phyloP scores from a whole-genome alignment of 2,888 invertebrate genomes.

The Sphinx pinastri region DNA sequence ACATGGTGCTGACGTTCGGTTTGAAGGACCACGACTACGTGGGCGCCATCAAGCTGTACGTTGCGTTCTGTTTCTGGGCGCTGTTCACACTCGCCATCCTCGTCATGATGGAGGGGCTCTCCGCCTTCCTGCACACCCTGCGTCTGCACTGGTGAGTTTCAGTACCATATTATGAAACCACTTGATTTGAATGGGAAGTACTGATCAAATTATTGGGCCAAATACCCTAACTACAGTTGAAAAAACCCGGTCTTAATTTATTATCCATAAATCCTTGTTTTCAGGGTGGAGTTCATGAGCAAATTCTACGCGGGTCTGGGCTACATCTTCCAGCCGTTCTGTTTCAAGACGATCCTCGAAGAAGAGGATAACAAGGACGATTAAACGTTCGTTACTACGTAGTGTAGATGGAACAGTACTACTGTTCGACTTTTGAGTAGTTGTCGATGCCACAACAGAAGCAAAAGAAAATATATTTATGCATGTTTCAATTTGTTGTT shows the following conservation, averaged over 20 bases:
- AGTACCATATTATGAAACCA: neutral
- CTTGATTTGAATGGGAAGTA: neutral
- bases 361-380: constrained; percentile 78
- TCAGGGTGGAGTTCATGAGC: constrained; percentile 98
- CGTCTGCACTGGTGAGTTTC: constrained; percentile 95
- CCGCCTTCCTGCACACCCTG: constrained; percentile 98
- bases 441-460: constrained; percentile 64
- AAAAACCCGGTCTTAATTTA: no score
- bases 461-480: constrained; percentile 63
- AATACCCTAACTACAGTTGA: no score
- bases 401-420: constrained; percentile 63
- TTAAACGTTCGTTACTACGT: constrained; percentile 49
- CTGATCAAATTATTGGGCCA: no score
- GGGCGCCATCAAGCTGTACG: constrained; percentile 90
- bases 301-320: constrained; percentile 95
- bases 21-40: constrained; percentile 87
- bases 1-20: constrained; percentile 92
- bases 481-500: constrained; percentile 57
- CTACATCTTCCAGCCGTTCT: constrained; percentile 93
- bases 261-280: constrained; percentile 30
- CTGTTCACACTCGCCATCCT: constrained; percentile 96
- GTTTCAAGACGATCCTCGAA: constrained; percentile 90
- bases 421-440: constrained; percentile 42
- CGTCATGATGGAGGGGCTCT: constrained; percentile 99
- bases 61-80: constrained; percentile 95